phyloP scores from a whole-genome alignment of 2,113 vertebrate genomes.

The Podocnemis expansa region DNA sequence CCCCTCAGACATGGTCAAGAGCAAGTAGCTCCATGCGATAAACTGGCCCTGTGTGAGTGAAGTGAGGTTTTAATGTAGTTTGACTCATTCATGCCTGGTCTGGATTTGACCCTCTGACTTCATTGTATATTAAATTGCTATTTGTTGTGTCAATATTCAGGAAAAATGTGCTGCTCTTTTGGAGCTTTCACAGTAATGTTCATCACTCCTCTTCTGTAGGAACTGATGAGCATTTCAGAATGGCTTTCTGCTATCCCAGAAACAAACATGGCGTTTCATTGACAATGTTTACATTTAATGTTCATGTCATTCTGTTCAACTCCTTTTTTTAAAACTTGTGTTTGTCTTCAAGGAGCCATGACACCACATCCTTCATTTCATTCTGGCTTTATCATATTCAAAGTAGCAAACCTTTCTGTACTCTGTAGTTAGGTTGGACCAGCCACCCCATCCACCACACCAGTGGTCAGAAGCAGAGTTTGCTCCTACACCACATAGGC shows the following conservation, averaged over 20 bases:
- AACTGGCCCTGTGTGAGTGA: neutral
- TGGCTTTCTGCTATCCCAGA: neutral
- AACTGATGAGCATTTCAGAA: neutral
- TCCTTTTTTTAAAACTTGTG: neutral
- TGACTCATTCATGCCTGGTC: neutral
- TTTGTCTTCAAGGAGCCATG: neutral
- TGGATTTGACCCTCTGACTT: neutral
- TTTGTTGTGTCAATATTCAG: neutral
- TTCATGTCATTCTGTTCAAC: neutral
- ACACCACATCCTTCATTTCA: neutral
- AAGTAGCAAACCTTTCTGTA: neutral
- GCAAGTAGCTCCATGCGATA: neutral
- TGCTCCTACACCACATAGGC: neutral
- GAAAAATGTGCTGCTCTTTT: conserved; percentile 11
- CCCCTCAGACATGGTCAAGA: neutral
- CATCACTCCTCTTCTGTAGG: neutral
- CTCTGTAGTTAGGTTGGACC: neutral
- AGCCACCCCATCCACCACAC: accelerated
- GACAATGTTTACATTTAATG: neutral
- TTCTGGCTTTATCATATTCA: neutral
- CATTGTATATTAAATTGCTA: neutral
- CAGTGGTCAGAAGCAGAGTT: neutral
- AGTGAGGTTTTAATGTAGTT: neutral
- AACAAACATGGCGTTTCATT: neutral
- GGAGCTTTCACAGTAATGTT: neutral